Conservation (phyloP, 2,797 vertebrate species). For the Onychomys leucogaster region DNA sequence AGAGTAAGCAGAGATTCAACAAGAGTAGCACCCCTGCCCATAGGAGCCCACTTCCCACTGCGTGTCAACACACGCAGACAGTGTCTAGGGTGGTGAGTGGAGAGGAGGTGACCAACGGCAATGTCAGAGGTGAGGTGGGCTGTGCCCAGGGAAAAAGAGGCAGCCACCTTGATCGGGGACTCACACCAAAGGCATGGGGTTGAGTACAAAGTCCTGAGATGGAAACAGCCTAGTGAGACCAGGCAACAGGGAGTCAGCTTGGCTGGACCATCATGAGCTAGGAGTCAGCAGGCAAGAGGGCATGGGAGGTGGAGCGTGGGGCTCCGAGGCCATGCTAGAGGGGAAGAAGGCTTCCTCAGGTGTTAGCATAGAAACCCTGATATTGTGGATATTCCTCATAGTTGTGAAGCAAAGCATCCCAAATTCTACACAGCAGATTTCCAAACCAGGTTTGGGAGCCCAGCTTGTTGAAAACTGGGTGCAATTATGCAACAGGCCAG, state of each 20-base stretch:
- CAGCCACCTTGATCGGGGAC: rapidly evolving
- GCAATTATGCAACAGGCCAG: background rate
- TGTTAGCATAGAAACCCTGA: rapidly evolving
- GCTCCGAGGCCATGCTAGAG: background rate
- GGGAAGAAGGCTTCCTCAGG: background rate
- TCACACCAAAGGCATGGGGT: background rate
- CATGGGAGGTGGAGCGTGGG: rapidly evolving
- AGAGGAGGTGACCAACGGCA: background rate
- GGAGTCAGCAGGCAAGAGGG: rapidly evolving
- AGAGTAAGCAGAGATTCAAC: background rate
- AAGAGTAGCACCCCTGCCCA: rapidly evolving
- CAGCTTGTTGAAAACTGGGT: background rate
- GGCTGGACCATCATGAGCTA: background rate
- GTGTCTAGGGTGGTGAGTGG: background rate
- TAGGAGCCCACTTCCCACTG: background rate
- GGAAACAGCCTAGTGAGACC: background rate
- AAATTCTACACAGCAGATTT: background rate
- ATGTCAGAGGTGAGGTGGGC: background rate
- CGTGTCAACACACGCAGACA: too few relatives aligned
- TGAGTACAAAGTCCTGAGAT: background rate
- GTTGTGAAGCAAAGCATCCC: background rate
- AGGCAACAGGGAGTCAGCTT: rapidly evolving
- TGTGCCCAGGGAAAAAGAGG: background rate
- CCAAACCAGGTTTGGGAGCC: background rate
- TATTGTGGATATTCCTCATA: background rate